Base-by-base conservation (phyloP, 2,888 invertebrate genomes). In the Cotesia congregata region DNA sequence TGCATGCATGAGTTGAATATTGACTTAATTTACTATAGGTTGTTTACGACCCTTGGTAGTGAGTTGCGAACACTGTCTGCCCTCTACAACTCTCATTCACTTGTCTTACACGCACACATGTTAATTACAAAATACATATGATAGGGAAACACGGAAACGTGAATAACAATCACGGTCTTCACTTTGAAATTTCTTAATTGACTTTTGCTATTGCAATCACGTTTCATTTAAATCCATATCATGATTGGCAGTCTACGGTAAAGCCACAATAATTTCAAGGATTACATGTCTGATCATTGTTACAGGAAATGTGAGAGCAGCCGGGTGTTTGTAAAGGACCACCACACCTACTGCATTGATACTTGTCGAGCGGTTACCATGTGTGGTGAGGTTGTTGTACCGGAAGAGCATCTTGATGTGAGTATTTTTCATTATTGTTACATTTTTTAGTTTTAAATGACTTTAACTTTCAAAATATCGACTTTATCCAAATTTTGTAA, bases 321-420 rank as follows among this genome's bases (percentile, higher is more conserved):
- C 1, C 96, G 97, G 88, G 95, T 98, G 15, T 96, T 96, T 88
- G 95, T 96, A 64, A 93, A 95, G 83, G 94, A 94, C 79, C 94
- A 95, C 0, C 91, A 94, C 83, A 95, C 96, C 0, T 96, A 97
- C 87, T 98, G 98, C 88, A 96, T 96, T 81, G 94, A 95, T 84
- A 91, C 93, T 0, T 97, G 97, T 89, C 95, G 94, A 83, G 90
- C 92, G 1, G 93, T 93, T 78, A 99, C 99, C 0, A 95, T 96
- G 93, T 99, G 99, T 89, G 99, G 99, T 0, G 99, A 99, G 89
- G 97, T 98, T 1, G 92, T 92, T 82, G 98, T 99, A 5, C 99
- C 99, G 0, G 94, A 95, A 79, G 93, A 95, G 69, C 99, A 99
- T 91, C 92, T 99, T 65, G 97, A 98, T 90, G 98, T 97, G 88